Conservation (phyloP, 2,113 vertebrate genomes). For the Cinclus cinclus region DNA sequence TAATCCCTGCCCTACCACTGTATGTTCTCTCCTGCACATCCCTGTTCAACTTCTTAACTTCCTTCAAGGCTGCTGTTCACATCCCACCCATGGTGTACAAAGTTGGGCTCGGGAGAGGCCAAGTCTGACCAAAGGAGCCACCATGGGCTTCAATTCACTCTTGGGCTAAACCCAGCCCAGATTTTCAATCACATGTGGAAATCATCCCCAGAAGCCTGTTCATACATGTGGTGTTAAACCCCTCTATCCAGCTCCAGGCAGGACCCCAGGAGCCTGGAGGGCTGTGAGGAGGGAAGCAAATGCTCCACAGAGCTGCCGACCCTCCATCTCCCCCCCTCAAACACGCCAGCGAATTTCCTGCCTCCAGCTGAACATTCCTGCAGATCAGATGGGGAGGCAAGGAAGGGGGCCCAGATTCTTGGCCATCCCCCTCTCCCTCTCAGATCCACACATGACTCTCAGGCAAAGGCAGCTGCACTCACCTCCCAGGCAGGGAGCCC, state of each 20-base stretch:
- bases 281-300: neutral
- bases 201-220: neutral
- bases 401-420: rapidly evolving
- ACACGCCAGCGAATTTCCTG: rapidly evolving
- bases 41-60: neutral
- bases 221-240: rapidly evolving
- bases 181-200: neutral
- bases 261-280: rapidly evolving
- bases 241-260: neutral
- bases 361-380: neutral
- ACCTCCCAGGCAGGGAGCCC: slow-evolving; percentile 70
- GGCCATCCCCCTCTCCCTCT: neutral
- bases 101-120: neutral
- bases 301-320: neutral
- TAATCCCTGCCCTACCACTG: neutral
- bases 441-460: rapidly evolving
- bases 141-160: neutral
- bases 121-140: neutral
- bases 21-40: neutral
- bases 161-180: neutral
- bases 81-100: neutral
- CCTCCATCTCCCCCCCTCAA: neutral
- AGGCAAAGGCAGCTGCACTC: neutral
- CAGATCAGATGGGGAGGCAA: neutral
- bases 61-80: neutral